These are phyloP conservation scores for Hapalemur alaotrensis DNA, from an alignment of 2,797 vertebrate genomes.

Conservation along the genomic window DNA sequence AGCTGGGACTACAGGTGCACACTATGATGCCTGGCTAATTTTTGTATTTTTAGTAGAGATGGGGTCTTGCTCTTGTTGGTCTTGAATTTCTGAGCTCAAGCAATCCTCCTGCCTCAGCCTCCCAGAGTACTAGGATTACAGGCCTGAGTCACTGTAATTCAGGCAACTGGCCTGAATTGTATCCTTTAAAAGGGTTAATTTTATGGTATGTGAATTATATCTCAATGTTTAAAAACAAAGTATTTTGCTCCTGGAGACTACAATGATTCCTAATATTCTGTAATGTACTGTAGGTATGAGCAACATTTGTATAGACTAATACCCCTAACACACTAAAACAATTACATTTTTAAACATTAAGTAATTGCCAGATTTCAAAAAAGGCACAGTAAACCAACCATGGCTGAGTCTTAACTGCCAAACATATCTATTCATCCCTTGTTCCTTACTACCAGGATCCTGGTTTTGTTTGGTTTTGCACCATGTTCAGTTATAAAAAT, in stretches of 20 bases:
- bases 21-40: no score
- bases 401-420: neutral
- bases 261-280: slow-evolving; percentile 34
- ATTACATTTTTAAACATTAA: neutral
- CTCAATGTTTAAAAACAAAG: neutral
- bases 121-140: no score
- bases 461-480: neutral
- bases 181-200: neutral
- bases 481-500: neutral
- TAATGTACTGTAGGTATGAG: neutral
- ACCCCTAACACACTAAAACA: neutral
- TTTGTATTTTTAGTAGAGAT: no score
- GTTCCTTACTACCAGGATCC: neutral
- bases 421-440: neutral
- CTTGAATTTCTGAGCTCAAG: no score
- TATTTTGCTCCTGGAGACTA: neutral
- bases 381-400: neutral
- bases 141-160: no score
- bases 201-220: neutral
- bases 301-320: neutral
- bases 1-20: no score
- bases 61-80: no score
- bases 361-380: neutral
- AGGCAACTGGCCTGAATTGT: neutral
- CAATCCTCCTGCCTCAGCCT: no score